phyloP scores from a whole-genome alignment of 1,140 invertebrate species.

The Drosophila ironensis region DNA sequence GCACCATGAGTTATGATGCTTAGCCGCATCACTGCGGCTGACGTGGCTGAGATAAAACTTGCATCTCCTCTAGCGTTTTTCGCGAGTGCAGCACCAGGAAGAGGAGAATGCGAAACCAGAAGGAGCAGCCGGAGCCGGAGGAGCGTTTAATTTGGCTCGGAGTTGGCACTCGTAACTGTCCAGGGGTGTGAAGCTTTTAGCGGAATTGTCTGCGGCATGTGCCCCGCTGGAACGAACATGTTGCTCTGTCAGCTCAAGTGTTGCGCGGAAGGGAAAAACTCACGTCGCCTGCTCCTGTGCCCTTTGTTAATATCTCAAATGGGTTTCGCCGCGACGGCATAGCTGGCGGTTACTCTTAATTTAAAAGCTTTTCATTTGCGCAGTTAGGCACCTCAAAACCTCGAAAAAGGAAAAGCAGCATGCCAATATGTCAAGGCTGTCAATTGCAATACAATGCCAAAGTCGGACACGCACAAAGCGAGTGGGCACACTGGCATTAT shows the following conservation, averaged over 20 bases:
- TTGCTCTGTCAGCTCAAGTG: slow-evolving; percentile 74
- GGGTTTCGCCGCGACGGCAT: slow-evolving; percentile 32
- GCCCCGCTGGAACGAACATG: slow-evolving; percentile 57
- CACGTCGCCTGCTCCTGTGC: slow-evolving; percentile 48
- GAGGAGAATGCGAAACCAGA: too few species aligned
- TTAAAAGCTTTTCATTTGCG: slow-evolving; percentile 48
- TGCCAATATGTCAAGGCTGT: slow-evolving; percentile 25
- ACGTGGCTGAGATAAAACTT: slow-evolving; percentile 55
- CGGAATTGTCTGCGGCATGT: slow-evolving; percentile 68
- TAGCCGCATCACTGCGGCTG: slow-evolving; percentile 55
- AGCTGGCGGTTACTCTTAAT: slow-evolving; percentile 32
- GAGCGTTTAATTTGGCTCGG: slow-evolving; percentile 62
- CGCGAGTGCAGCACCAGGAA: slow-evolving; percentile 31
- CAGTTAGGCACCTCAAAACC: slow-evolving; percentile 8
- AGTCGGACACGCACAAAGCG: too few species aligned
- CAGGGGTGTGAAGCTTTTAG: slow-evolving; percentile 66
- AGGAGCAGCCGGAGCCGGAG: slow-evolving; percentile 7
- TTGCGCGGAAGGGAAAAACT: slow-evolving; percentile 7
- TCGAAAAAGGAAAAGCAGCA: slow-evolving; percentile 15
- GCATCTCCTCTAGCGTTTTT: slow-evolving; percentile 45
- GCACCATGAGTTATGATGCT: slow-evolving; percentile 69
- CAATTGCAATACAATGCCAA: slow-evolving; percentile 25
- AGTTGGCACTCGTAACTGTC: slow-evolving; percentile 46
- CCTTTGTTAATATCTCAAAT: slow-evolving; percentile 76
- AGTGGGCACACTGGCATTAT: too few species aligned